Base-by-base conservation (phyloP, 2,888 invertebrate species). In the Oscheius sp. region DNA sequence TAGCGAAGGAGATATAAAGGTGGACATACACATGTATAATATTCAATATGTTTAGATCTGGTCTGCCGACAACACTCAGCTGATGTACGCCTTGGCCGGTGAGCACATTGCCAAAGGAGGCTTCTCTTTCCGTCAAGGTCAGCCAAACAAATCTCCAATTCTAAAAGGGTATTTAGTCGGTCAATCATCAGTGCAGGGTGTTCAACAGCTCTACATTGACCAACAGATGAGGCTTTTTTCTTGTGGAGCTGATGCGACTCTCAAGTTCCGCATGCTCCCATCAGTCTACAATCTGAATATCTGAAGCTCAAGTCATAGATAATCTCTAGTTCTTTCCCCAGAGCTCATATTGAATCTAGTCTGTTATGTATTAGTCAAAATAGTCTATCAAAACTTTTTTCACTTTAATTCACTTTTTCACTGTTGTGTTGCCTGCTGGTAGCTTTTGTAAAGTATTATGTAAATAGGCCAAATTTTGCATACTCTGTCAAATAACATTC, bases 201-300 rank as follows among this genome's bases (percentile, higher is more conserved):
- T 98, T 57, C 96, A 96, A 62, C 97, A 99, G 91, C 92, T 99
- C 83, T 94, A 94, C 89, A 93, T 98, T 78, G 97, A 97, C 90
- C 93, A 94, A 58, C 93, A 93, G 78, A 94, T 94, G 37, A 93
- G 97, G 63, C 91, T 99, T 85, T 98, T 96, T 91, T 98, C 98
- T 5, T 99, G 99, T 90, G 99, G 99, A 73, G 96, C 96, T 65
- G 99, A 99, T 92, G 97, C 81, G 10, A 77, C 79, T 0, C 73
- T 81, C 11, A 81, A 81, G 53, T 81, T 81, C 76, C 75, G 81
- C 32, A 79, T 75, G 5, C 68, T 81, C 48, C 81, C 81, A 37
- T 81, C 81, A 7, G 76, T 81, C 11, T 81, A 77, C 59, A 81
- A 76, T 59, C 74, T 81, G 75, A 79, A 60, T 33, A 62, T 72